Conservation (phyloP, 2,113 vertebrate genomes). For the Planiliza haematocheilus region DNA sequence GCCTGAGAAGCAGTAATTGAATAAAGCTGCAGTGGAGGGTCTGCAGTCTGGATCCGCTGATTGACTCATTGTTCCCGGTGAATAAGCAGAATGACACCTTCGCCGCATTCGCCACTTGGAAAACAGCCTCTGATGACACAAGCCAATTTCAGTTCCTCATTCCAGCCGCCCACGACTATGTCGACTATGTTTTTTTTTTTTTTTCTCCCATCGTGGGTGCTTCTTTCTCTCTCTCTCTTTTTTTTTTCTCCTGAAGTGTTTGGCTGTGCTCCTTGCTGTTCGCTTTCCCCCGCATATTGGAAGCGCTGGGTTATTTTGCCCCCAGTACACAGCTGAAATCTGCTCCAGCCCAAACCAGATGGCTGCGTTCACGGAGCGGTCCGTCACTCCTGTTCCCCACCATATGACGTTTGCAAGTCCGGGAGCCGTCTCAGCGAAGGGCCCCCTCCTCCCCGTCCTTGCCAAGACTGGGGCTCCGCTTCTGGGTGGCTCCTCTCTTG, state of each 20-base stretch:
- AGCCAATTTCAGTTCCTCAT: slow-evolving; percentile 46
- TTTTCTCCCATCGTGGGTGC: neutral
- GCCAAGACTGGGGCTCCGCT: slow-evolving; percentile 80
- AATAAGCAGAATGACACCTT: slow-evolving; percentile 69
- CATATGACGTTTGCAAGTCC: slow-evolving; percentile 85
- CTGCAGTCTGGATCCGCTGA: slow-evolving; percentile 39
- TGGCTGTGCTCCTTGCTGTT: slow-evolving; percentile 66
- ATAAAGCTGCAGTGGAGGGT: slow-evolving; percentile 44
- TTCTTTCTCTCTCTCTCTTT: slow-evolving; percentile 17
- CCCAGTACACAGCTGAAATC: slow-evolving; percentile 84
- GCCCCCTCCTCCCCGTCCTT: slow-evolving; percentile 42
- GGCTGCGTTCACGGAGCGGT: slow-evolving; percentile 80
- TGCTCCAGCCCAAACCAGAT: slow-evolving; percentile 85
- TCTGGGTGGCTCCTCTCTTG: slow-evolving; percentile 77
- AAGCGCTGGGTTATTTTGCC: slow-evolving; percentile 82
- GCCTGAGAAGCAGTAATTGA: slow-evolving; percentile 61
- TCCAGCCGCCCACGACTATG: slow-evolving; percentile 72
- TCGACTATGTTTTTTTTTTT: slow-evolving; percentile 16
- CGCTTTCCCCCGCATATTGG: slow-evolving; percentile 77
- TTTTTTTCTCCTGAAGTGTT: too few species aligned
- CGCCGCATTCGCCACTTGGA: slow-evolving; percentile 52
- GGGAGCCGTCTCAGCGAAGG: slow-evolving; percentile 72
- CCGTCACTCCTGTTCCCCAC: slow-evolving; percentile 82
- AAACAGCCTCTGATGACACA: slow-evolving; percentile 61
- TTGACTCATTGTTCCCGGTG: slow-evolving; percentile 70